Evolutionary conservation across 2,888 invertebrate genomes (phyloP).

Genomic region (Nymphalis polychloros): DNA sequence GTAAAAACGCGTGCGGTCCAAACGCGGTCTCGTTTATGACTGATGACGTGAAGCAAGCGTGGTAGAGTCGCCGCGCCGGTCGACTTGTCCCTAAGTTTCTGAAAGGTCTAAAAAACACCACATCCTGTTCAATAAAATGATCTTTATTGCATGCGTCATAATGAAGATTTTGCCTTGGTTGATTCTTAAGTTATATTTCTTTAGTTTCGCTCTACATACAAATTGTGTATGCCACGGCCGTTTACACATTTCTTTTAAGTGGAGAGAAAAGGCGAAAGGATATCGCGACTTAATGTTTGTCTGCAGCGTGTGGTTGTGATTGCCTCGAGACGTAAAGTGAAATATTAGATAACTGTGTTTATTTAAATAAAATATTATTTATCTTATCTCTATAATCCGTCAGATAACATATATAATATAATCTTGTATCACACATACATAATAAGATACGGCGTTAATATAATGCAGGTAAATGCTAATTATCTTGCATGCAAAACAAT

Average conservation of each 20-base stretch:
- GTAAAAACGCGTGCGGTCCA: slow-evolving; percentile 44
- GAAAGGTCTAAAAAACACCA: slow-evolving; percentile 46
- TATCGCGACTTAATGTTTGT: slow-evolving; percentile 53
- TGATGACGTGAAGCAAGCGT: slow-evolving; percentile 58
- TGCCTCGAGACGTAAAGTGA: slow-evolving; percentile 22
- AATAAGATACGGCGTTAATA: neutral
- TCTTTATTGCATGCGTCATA: slow-evolving; percentile 15
- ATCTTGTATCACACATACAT: neutral
- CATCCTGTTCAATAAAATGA: slow-evolving; percentile 33
- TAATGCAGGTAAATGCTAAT: neutral
- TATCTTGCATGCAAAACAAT: slow-evolving; percentile 3
- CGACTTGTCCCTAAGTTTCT: slow-evolving; percentile 38
- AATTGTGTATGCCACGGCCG: slow-evolving; percentile 70
- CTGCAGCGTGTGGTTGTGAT: slow-evolving; percentile 38
- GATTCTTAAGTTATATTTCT: slow-evolving; percentile 35
- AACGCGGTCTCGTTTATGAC: slow-evolving; percentile 53
- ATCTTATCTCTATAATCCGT: neutral
- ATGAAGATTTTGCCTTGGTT: slow-evolving; percentile 18
- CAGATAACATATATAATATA: neutral
- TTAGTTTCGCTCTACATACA: slow-evolving; percentile 57
- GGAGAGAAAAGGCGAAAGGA: slow-evolving; percentile 77
- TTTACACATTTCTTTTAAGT: slow-evolving; percentile 72
- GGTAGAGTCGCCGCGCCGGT: slow-evolving; percentile 53
- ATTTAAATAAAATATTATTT: slow-evolving; percentile 4
- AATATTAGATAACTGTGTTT: slow-evolving; percentile 9